These are phyloP conservation scores for Equus quagga DNA, from an alignment of 2,113 vertebrate species.

Conservation along the genomic window DNA sequence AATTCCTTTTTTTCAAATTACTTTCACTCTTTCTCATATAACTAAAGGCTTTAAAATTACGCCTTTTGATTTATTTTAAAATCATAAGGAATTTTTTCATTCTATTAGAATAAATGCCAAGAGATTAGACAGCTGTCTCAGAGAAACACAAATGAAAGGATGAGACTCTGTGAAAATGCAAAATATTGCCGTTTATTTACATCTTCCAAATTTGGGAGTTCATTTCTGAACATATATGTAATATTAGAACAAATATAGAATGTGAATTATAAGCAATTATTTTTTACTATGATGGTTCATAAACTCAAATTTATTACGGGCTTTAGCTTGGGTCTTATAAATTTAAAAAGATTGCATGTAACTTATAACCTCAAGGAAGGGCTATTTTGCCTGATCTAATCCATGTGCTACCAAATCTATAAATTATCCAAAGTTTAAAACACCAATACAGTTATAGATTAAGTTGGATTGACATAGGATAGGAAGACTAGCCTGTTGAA, in stretches of 20 bases:
- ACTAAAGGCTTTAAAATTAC: constrained; percentile 27
- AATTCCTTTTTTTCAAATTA: constrained; percentile 39
- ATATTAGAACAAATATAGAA: background rate
- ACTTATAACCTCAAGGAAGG: background rate
- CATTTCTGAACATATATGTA: background rate
- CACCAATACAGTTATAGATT: background rate
- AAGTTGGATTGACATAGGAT: background rate
- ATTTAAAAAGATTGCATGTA: background rate
- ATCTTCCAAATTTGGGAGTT: background rate
- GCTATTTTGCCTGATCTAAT: background rate
- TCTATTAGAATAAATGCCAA: background rate
- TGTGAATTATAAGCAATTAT: background rate
- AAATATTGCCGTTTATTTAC: background rate
- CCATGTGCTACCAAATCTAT: background rate
- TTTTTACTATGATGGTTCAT: background rate
- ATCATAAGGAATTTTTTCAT: background rate
- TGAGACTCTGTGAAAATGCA: background rate
- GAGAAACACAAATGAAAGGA: background rate
- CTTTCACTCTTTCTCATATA: constrained; percentile 24
- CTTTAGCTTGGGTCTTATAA: background rate
- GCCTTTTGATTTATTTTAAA: background rate
- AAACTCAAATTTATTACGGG: background rate
- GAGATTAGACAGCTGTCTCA: background rate
- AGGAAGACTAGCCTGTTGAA: background rate
- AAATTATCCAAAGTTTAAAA: constrained; percentile 9